phyloP scores from a whole-genome alignment of 2,113 vertebrate genomes.

The Hiodon tergisus region DNA sequence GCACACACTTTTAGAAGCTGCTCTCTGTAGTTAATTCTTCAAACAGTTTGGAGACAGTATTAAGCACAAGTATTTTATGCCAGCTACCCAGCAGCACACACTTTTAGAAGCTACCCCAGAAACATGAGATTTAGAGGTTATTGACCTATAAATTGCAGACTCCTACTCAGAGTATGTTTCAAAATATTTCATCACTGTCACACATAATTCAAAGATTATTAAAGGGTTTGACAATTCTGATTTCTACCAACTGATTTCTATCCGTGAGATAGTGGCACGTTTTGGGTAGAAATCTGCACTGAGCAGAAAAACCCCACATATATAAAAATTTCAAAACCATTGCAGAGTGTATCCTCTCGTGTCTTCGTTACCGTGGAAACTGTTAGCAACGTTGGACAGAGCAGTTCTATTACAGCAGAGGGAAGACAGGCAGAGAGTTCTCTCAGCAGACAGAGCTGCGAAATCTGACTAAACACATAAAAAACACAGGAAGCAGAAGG shows the following conservation, averaged over 20 bases:
- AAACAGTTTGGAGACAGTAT: too few species aligned
- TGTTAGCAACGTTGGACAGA: conserved; percentile 60
- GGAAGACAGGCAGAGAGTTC: conserved; percentile 21
- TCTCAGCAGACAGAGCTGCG: conserved; percentile 54
- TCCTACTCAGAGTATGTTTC: neutral
- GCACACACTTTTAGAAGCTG: conserved; percentile 16
- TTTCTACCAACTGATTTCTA: neutral
- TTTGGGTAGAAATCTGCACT: neutral
- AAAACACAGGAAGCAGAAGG: neutral
- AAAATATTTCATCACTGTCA: conserved; percentile 3
- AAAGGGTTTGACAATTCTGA: conserved; percentile 1
- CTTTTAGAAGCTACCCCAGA: conserved; percentile 40
- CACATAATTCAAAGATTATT: conserved; percentile 14
- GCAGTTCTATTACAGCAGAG: conserved; percentile 55
- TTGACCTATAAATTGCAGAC: conserved; percentile 8
- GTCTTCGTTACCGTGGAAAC: conserved; percentile 69
- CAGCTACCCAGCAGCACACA: conserved; percentile 35
- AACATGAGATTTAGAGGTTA: conserved; percentile 55
- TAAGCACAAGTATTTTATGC: conserved; percentile 40
- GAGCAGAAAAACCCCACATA: conserved; percentile 52
- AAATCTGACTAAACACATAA: conserved; percentile 53
- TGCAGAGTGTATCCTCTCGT: conserved; percentile 43
- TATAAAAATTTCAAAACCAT: conserved; percentile 51
- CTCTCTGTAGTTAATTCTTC: neutral
- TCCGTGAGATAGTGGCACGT: neutral